Conservation (phyloP, 2,888 invertebrate species). For the Macaria notata region DNA sequence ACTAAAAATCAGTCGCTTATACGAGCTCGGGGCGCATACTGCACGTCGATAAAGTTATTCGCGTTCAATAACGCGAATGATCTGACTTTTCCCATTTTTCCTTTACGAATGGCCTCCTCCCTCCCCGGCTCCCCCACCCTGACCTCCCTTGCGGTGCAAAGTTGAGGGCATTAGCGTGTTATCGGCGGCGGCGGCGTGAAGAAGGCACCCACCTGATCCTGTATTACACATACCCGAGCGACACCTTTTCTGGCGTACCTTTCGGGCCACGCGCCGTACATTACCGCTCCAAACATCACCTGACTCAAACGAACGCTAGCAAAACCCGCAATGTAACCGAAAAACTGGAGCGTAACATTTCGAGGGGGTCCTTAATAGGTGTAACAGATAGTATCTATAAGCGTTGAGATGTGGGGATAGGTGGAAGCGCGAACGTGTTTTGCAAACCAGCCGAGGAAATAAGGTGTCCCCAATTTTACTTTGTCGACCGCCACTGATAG, state of each 20-base stretch:
- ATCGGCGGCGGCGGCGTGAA: conserved; percentile 77
- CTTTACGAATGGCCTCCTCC: conserved; percentile 58
- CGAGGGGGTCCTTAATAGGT: conserved; percentile 54
- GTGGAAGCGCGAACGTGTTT: conserved; percentile 81
- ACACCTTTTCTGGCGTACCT: conserved; percentile 41
- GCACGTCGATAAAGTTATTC: conserved; percentile 76
- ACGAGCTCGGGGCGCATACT: conserved; percentile 48
- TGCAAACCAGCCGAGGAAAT: conserved; percentile 78
- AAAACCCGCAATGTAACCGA: conserved; percentile 49
- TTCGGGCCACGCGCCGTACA: conserved; percentile 35
- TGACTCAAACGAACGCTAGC: conserved; percentile 6
- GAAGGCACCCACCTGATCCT: conserved; percentile 77
- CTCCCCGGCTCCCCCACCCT: conserved; percentile 37
- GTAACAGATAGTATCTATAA: conserved; percentile 79
- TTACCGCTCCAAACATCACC: conserved; percentile 36
- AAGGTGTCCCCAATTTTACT: conserved; percentile 79
- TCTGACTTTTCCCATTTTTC: conserved; percentile 79
- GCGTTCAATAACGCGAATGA: conserved; percentile 78
- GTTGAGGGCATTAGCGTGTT: conserved; percentile 83
- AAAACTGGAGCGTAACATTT: conserved; percentile 15
- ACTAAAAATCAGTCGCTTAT: conserved; percentile 23
- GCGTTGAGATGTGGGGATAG: conserved; percentile 81
- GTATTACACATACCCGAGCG: conserved; percentile 48
- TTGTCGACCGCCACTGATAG: conserved; percentile 74
- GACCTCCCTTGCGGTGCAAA: conserved; percentile 77